A percentile compares a stretch with the other conserved stretches of the same genome.
These are phyloP conservation scores for Onychorhynchus coronatus DNA, from an alignment of 2,113 vertebrate genomes.

Conservation along the genomic window DNA sequence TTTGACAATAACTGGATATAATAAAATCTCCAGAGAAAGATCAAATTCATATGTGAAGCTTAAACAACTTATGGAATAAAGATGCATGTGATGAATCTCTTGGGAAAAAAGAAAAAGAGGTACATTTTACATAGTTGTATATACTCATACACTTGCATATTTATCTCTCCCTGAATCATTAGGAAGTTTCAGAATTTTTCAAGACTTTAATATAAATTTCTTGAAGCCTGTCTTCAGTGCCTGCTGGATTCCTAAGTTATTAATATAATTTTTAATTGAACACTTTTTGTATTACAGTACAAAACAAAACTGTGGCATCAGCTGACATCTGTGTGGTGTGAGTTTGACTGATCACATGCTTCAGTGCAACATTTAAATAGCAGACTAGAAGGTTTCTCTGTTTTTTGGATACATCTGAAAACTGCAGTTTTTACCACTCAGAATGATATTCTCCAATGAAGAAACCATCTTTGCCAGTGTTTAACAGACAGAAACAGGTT, in stretches of 20 bases:
- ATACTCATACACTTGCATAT: not conserved
- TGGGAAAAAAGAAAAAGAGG: not conserved
- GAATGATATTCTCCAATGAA: not conserved
- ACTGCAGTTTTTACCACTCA: not conserved
- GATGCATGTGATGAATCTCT: not conserved
- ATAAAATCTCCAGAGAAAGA: not conserved
- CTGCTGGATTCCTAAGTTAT: not conserved
- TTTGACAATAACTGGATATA: not conserved
- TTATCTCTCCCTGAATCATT: not conserved
- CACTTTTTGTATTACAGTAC: not conserved
- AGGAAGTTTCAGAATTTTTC: not conserved
- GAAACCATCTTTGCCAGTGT: not conserved
- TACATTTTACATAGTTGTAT: not conserved
- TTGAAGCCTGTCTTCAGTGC: not conserved
- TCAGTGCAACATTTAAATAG: conserved; percentile 38
- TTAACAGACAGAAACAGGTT: not conserved
- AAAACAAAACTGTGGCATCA: not conserved
- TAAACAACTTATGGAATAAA: not conserved
- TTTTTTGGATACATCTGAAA: conserved; percentile 4
- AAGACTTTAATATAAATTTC: not conserved
- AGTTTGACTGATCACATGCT: conserved; percentile 32
- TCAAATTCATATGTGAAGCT: not conserved
- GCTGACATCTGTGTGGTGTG: not conserved
- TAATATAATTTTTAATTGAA: not conserved
- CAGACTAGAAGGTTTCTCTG: not conserved